These are phyloP conservation scores for Leontopithecus rosalia DNA, from an alignment of 2,797 vertebrate species.

Conservation along the genomic window DNA sequence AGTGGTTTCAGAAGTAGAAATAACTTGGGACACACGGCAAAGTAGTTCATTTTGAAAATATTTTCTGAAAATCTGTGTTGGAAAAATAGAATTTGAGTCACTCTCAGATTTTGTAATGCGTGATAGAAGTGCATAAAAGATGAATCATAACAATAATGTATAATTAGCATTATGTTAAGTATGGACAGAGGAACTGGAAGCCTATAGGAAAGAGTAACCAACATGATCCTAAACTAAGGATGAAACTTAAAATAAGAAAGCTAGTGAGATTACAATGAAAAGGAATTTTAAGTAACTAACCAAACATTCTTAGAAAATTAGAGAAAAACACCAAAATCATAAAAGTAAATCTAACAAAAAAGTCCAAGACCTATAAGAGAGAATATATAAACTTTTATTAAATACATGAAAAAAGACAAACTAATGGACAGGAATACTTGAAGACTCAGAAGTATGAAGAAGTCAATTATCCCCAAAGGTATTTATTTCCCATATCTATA, in stretches of 20 bases:
- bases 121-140: background rate
- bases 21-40: background rate
- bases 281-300: background rate
- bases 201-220: background rate
- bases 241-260: background rate
- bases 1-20: background rate
- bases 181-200: background rate
- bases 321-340: background rate
- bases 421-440: background rate
- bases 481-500: background rate
- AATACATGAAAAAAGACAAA: background rate
- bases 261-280: too few species aligned
- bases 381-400: background rate
- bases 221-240: background rate
- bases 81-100: background rate
- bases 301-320: background rate
- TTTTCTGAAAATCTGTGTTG: background rate
- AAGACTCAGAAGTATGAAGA: background rate
- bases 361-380: background rate
- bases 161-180: background rate
- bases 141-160: background rate
- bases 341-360: background rate
- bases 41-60: background rate
- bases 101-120: background rate
- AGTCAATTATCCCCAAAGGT: background rate